Evolutionary conservation across 2,797 vertebrate species (phyloP).

Genomic region (Cuniculus paca): DNA sequence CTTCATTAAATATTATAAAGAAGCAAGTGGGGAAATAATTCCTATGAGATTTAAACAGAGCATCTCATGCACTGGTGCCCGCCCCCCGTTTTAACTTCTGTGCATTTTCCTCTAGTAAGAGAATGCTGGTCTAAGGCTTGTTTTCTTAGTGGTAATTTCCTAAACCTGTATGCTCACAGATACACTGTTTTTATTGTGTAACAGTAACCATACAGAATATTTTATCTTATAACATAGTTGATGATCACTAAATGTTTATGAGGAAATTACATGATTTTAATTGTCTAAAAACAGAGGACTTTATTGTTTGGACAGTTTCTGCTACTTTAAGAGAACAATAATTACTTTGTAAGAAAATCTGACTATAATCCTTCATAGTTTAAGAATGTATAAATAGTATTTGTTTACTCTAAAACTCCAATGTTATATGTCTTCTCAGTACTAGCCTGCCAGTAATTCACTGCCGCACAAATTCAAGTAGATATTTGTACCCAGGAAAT

Average conservation of each 20-base stretch:
- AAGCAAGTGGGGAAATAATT: constrained; percentile 11
- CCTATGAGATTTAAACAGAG: neutral
- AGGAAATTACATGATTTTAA: neutral
- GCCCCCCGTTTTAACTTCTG: neutral
- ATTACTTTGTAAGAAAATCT: constrained; percentile 16
- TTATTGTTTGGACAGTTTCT: constrained; percentile 46
- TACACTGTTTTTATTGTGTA: neutral
- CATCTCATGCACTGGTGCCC: neutral
- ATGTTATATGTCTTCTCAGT: constrained; percentile 41
- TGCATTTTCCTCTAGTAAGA: constrained; percentile 20
- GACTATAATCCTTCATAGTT: constrained; percentile 22
- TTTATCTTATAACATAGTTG: neutral
- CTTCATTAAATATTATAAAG: constrained; percentile 44
- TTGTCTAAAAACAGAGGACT: constrained; percentile 51
- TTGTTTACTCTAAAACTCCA: constrained; percentile 62
- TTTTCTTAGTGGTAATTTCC: constrained; percentile 49
- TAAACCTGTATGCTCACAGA: neutral
- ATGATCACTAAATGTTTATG: constrained; percentile 9
- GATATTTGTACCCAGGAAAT: constrained; percentile 44
- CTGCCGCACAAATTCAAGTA: constrained; percentile 55
- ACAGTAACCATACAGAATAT: neutral
- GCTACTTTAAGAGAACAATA: neutral
- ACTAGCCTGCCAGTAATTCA: neutral
- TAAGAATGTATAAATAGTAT: constrained; percentile 29
- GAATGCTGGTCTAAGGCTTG: neutral